Evolutionary conservation across 2,797 vertebrate genomes (phyloP), one percentile per base, ranked within the genome.

Genomic region (Lates japonicus): DNA sequence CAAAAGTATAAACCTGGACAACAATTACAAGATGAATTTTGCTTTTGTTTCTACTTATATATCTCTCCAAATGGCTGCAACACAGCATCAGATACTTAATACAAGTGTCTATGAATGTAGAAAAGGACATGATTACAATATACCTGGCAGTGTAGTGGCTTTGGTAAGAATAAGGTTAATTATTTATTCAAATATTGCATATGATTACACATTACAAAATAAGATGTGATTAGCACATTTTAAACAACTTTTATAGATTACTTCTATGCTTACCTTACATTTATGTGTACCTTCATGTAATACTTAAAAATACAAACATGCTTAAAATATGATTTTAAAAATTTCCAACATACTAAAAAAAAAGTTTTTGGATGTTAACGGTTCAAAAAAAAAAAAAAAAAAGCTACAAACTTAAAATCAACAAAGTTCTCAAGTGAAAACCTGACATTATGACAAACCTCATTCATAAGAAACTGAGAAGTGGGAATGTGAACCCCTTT

Each of bases 91-190:
- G 55, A 63, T 37, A 22, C 19, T 49, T 76, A 29, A 46, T 25
- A 5, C 14, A 20, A 39, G 5, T 48, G 55, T 67, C 35, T 66
- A 5, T 44, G 61, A 39, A 70, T 51, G 33, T 25, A 61, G 5
- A 46, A 31, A 57, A 82, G 33, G 61, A 20, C 41, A 68, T 3
- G 13, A 14, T 8, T n/a, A 12, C 5, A 41, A 55, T 41, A 39
- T 49, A 20, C 19, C 59, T 14, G 48, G 41, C 46, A 44, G 49
- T 19, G 25, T 14, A 31, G 82, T 67, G 69, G 80, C 88, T 92
- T 91, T 92, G 88, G 78, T 90, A 90, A 83, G 39, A 71, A 65
- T 3, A 55, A 10, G 54, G 41, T 67, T 79, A 79, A 60, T 75
- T 72, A 82, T 46, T 58, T 31, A 55, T 73, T 79, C 17, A 73